Conservation (phyloP, 2,888 invertebrate species). For the Fabriciana adippe region DNA sequence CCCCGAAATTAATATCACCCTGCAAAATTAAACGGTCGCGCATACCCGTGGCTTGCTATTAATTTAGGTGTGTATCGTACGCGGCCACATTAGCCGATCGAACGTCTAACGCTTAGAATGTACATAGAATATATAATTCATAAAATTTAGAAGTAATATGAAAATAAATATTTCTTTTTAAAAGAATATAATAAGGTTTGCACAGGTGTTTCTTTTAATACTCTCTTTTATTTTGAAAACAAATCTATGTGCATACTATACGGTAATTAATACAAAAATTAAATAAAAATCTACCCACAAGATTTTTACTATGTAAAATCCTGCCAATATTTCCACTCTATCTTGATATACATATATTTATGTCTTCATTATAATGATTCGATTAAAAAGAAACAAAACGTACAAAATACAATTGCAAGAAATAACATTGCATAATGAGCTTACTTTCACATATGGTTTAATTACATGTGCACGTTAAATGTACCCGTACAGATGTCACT, state of each 20-base stretch:
- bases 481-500: conserved; percentile 8
- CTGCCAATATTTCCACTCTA: too few species aligned
- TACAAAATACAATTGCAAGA: background rate
- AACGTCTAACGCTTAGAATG: conserved; percentile 3
- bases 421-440: background rate
- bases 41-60: conserved; percentile 46
- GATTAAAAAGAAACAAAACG: background rate
- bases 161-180: background rate
- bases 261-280: background rate
- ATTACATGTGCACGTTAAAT: conserved; percentile 1
- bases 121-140: background rate
- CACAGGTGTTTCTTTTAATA: too few species aligned
- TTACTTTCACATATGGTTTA: conserved; percentile 13
- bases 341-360: too few species aligned
- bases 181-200: too few species aligned
- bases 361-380: too few species aligned
- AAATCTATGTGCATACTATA: too few species aligned
- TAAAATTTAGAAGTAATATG: background rate
- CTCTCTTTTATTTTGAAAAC: too few species aligned
- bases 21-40: conserved; percentile 64
- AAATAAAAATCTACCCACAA: too few species aligned
- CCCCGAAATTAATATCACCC: conserved; percentile 69
- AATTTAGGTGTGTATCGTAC: conserved; percentile 61
- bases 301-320: too few species aligned
- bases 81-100: conserved; percentile 51